phyloP scores from a whole-genome alignment of 2,113 vertebrate genomes.

The Etheostoma spectabile region DNA sequence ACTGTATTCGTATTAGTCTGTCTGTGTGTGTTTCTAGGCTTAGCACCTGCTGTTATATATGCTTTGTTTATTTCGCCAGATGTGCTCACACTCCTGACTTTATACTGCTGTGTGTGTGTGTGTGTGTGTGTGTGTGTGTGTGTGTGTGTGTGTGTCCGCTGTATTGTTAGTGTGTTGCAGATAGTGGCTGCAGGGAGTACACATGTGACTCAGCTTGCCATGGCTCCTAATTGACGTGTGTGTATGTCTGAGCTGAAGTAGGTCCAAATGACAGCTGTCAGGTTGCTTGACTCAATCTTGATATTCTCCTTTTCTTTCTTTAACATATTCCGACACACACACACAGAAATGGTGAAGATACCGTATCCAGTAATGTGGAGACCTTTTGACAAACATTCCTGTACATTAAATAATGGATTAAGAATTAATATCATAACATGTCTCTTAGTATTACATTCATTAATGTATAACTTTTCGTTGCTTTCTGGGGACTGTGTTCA shows the following conservation, averaged over 20 bases:
- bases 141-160: conserved; percentile 16
- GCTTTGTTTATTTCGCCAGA: conserved; percentile 45
- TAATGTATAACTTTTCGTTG: background rate
- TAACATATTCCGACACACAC: conserved; percentile 33
- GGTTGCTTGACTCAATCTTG: conserved; percentile 60
- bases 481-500: background rate
- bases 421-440: background rate
- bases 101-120: conserved; percentile 5
- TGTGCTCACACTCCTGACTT: conserved; percentile 10
- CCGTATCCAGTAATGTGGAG: background rate
- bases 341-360: conserved; percentile 4
- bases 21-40: conserved; percentile 12
- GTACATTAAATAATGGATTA: background rate
- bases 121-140: conserved; percentile 29
- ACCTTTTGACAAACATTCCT: conserved; percentile 11
- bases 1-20: background rate
- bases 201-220: conserved; percentile 74
- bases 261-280: conserved; percentile 81
- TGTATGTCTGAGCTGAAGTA: conserved; percentile 58
- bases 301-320: conserved; percentile 30
- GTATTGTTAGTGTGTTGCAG: conserved; percentile 56
- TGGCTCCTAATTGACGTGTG: conserved; percentile 75
- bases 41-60: conserved; percentile 27
- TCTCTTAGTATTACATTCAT: background rate
- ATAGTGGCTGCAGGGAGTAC: conserved; percentile 77